A percentile compares a stretch with the other conserved stretches of the same genome.
Conservation (phyloP, 2,888 invertebrate genomes). For the Prostheceraeus crozeri region DNA sequence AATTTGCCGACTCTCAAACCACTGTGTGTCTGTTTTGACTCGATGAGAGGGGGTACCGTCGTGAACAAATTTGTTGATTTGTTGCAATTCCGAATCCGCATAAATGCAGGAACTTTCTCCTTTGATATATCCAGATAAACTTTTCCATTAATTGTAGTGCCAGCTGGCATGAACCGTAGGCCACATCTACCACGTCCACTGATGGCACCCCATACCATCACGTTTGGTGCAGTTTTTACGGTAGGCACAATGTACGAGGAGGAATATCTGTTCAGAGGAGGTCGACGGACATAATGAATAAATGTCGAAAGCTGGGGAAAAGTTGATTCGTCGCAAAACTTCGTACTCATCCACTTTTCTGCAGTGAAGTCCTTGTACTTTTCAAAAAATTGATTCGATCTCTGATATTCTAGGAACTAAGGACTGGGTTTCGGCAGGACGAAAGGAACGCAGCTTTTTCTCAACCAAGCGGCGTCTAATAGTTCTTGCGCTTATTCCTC, state of each 20-base stretch:
- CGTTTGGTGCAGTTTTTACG: background rate
- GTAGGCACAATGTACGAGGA: slow-evolving; percentile 3
- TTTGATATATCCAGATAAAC: slow-evolving; percentile 17
- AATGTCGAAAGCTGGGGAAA: slow-evolving; percentile 10
- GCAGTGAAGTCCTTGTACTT: slow-evolving; percentile 25
- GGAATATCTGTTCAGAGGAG: slow-evolving; percentile 21
- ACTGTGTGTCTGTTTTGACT: background rate
- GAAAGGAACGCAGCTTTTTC: slow-evolving; percentile 11
- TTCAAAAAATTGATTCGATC: slow-evolving; percentile 21
- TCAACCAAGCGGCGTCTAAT: slow-evolving; percentile 26
- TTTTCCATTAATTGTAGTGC: slow-evolving; percentile 27
- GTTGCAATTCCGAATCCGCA: too few relatives aligned
- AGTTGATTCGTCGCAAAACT: slow-evolving; percentile 26
- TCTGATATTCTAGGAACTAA: slow-evolving; percentile 14
- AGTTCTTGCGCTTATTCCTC: too few relatives aligned
- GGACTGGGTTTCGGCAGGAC: slow-evolving; percentile 21
- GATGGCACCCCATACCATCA: slow-evolving; percentile 31
- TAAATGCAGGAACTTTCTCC: slow-evolving; percentile 11
- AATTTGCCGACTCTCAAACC: slow-evolving; percentile 1
- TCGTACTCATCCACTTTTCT: slow-evolving; percentile 2
- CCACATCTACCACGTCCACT: background rate
- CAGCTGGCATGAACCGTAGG: slow-evolving; percentile 27
- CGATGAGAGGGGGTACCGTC: slow-evolving; percentile 28
- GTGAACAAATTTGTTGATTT: slow-evolving; percentile 11
- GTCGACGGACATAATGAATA: slow-evolving; percentile 12